Evolutionary conservation across 1,140 invertebrate genomes (phyloP).

Genomic region (Elysia chlorotica): DNA sequence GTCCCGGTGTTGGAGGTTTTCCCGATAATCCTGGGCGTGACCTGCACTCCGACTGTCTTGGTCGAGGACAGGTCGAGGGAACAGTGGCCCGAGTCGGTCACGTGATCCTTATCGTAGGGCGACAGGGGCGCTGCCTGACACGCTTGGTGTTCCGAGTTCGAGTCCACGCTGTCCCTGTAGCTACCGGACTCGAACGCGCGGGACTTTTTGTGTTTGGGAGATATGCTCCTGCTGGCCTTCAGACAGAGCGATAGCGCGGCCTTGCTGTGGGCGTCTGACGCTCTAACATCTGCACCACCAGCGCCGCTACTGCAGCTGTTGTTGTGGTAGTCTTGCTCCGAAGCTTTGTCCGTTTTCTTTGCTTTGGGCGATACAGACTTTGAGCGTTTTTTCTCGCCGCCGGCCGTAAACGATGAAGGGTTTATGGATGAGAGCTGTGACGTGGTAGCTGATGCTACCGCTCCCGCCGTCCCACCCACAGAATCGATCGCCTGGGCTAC

Average conservation of each 20-base stretch:
- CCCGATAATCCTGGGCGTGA: slow-evolving; percentile 18
- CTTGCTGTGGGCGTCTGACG: neutral
- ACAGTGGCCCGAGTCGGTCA: slow-evolving; percentile 16
- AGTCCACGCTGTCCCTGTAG: neutral
- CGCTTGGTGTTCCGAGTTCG: neutral
- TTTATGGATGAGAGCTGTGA: no score
- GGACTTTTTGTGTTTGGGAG: slow-evolving; percentile 12
- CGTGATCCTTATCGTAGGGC: neutral
- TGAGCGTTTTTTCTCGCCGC: slow-evolving; percentile 9
- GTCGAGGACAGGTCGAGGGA: slow-evolving; percentile 20
- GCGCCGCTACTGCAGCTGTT: no score
- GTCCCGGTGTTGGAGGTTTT: slow-evolving; percentile 24
- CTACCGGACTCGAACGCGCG: neutral
- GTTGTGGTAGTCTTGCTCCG: no score
- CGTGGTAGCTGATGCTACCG: no score
- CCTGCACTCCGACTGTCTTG: slow-evolving; percentile 18
- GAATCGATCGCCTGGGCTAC: no score
- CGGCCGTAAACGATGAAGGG: neutral
- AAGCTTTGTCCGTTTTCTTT: slow-evolving; percentile 6
- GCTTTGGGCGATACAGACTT: slow-evolving; percentile 18
- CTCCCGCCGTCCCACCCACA: no score
- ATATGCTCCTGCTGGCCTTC: slow-evolving; percentile 19
- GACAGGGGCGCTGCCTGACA: neutral
- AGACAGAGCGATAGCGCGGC: slow-evolving; percentile 14
- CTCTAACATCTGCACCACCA: slow-evolving; percentile 12